Conservation (phyloP, 2,797 vertebrate genomes). For the Rhinichthys osculus region DNA sequence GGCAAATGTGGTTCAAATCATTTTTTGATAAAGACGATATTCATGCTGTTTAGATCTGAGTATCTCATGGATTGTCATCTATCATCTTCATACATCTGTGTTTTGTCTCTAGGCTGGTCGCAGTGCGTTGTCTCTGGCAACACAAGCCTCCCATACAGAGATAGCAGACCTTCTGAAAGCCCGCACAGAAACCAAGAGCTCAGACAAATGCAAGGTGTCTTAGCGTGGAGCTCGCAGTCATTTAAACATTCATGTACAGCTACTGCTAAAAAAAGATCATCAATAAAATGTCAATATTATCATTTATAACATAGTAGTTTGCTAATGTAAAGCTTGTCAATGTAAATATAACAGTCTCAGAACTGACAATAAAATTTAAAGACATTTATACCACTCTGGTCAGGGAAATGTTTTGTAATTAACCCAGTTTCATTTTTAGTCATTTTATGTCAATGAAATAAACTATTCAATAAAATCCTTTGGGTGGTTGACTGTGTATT, state of each 20-base stretch:
- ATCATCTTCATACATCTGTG: not conserved
- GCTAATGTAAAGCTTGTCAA: not conserved
- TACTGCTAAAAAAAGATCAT: not conserved
- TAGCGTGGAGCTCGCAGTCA: constrained; percentile 11
- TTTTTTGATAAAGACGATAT: not conserved
- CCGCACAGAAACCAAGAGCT: constrained; percentile 70
- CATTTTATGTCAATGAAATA: not conserved
- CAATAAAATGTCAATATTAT: constrained; percentile 14
- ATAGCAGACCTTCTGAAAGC: constrained; percentile 78
- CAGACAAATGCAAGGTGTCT: constrained; percentile 56
- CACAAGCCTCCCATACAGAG: constrained; percentile 75
- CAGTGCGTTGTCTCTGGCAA: constrained; percentile 77
- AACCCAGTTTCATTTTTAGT: not conserved
- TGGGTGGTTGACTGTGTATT: not conserved
- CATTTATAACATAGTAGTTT: not conserved
- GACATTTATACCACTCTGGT: not conserved
- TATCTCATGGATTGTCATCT: not conserved
- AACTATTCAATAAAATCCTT: constrained; percentile 1
- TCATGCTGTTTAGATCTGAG: not conserved
- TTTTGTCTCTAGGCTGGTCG: constrained; percentile 72
- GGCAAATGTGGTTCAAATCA: too few species aligned
- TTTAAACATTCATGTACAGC: constrained; percentile 22
- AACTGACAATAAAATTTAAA: not conserved
- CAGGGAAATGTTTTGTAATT: not conserved
- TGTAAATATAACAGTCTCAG: constrained; percentile 4